phyloP scores from a whole-genome alignment of 35 echinoderm and acorn worm genomes.

The Chiridota heheva region DNA sequence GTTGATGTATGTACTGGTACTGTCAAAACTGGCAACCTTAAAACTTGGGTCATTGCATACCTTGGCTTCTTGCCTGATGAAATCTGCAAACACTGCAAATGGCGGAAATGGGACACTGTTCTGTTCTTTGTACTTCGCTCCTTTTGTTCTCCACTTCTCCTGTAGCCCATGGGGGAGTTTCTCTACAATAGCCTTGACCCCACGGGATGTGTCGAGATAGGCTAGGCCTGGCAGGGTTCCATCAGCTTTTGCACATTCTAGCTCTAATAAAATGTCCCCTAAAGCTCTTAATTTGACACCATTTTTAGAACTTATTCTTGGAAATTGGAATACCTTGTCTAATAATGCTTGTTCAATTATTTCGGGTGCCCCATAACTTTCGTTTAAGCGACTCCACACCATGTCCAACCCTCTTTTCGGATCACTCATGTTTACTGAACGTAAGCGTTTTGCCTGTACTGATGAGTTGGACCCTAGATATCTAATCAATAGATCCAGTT shows the following conservation, averaged over 20 bases:
- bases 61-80: constrained; percentile 23
- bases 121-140: constrained; percentile 36
- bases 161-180: constrained; percentile 55
- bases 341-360: constrained; percentile 37
- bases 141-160: constrained; percentile 44
- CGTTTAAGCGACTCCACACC: constrained; percentile 33
- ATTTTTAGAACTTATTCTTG: background rate
- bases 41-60: constrained; percentile 51
- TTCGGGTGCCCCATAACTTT: constrained; percentile 42
- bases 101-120: constrained; percentile 42
- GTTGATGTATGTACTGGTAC: background rate
- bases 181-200: constrained; percentile 38
- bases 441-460: constrained; percentile 11
- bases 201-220: constrained; percentile 29
- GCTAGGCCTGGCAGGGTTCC: constrained; percentile 19
- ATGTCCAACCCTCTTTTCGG: constrained; percentile 4
- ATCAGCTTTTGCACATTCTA: constrained; percentile 35
- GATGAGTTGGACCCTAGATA: background rate
- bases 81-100: constrained; percentile 26
- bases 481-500: too few species aligned
- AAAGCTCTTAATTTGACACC: constrained; percentile 33
- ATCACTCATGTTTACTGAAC: constrained; percentile 9
- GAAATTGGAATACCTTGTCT: constrained; percentile 29
- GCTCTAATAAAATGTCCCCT: constrained; percentile 22
- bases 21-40: background rate